Evolutionary conservation across 1,140 invertebrate species (phyloP).

Genomic region (Thaumetopoea pityocampa): DNA sequence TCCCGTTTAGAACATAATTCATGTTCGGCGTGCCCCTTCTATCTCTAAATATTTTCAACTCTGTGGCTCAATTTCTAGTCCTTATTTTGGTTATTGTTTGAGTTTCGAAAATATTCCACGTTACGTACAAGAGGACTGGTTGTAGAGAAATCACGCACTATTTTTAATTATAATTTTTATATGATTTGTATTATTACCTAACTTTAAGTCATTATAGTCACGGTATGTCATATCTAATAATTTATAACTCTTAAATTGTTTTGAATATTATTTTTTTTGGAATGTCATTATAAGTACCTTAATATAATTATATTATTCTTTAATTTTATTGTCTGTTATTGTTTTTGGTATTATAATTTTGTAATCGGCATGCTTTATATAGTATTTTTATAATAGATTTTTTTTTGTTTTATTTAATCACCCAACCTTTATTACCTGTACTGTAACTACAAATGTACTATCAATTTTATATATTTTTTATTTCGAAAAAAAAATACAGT

Average conservation of each 20-base stretch:
- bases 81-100: constrained; percentile 29
- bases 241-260: no score
- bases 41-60: constrained; percentile 28
- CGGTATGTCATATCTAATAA: no score
- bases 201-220: no score
- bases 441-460: background rate
- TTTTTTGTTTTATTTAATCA: constrained; percentile 7
- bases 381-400: constrained; percentile 3
- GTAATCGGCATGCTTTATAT: constrained; percentile 9
- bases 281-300: no score
- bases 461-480: constrained; percentile 14
- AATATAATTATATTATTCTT: no score
- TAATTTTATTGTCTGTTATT: constrained; percentile 14
- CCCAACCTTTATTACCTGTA: background rate
- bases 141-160: no score
- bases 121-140: no score
- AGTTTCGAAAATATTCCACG: constrained; percentile 2
- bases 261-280: no score
- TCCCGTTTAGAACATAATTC: constrained; percentile 22
- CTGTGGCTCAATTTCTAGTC: constrained; percentile 48
- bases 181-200: no score
- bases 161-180: no score
- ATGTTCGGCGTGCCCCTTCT: constrained; percentile 16
- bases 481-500: no score
- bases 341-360: constrained; percentile 11